Base-by-base conservation (phyloP, 2,113 vertebrate species). In the Apodemus speciosus region DNA sequence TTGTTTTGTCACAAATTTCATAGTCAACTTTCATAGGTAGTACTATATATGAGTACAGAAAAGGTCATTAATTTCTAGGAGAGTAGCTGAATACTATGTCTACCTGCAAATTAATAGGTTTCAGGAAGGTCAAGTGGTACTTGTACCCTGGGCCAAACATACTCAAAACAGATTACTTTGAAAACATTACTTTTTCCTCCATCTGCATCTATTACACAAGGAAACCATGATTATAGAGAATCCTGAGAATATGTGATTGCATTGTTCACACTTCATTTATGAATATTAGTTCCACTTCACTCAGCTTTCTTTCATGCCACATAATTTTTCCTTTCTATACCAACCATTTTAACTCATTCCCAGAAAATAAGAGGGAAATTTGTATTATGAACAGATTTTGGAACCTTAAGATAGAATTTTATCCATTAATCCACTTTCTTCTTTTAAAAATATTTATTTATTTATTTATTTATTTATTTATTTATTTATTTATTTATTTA, bases 171-270 rank as follows among this genome's bases (percentile, higher is more conserved):
- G 9, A 38, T 27, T 35, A 46, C 40, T 94, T 72, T 80, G 62
- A 85, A 79, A 95, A 68, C 85, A 25, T 56, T 77, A 73, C 32
- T 88, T 75, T 46, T 75, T 23, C 6, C 35, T n/a, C 49, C 4
- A 85, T 62, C 76, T 60, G 84, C 51, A 94, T 80, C n/a, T 84
- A 89, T 93, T 18, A 91, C 23, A 49, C 60, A 95, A 72, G 21
- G 49, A 94, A 85, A 92, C n/a, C 2, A 64, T 89, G 43, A 32
- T 72, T 88, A 30, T 66, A 89, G 27, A 88, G 46, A 88, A 80
- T 88, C 2, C 38, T 5, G 76, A 76, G 49, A 81, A 73, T 84
- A 40, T 64, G 72, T 18, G 8, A 90, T 9, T 84, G 11, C n/a
- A 92, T 66, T 92, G 40, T 71, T 89, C 16, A 66, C 8, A 80